phyloP scores from a whole-genome alignment of 1,140 invertebrate species.

The Hycleus cichorii region DNA sequence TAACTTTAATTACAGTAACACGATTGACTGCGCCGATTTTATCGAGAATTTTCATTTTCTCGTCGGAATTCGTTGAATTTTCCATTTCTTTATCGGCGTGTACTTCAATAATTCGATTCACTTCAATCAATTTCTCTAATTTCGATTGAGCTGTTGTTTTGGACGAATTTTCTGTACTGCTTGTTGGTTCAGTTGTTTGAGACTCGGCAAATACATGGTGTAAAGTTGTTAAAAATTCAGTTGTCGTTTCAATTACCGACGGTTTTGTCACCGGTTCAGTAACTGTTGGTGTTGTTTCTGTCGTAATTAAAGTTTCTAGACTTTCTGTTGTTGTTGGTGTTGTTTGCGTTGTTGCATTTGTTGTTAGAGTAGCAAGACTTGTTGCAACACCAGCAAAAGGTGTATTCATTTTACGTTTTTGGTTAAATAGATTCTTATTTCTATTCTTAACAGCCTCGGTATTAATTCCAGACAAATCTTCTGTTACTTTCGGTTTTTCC shows the following conservation, averaged over 20 bases:
- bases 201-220: slow-evolving; percentile 46
- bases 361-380: neutral
- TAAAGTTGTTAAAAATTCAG: slow-evolving; percentile 44
- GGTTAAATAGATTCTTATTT: slow-evolving; percentile 47
- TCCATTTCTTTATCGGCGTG: slow-evolving; percentile 49
- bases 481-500: slow-evolving; percentile 3
- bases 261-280: slow-evolving; percentile 11
- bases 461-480: slow-evolving; percentile 19
- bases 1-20: slow-evolving; percentile 56
- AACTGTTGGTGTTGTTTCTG: slow-evolving; percentile 2
- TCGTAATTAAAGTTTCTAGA: neutral
- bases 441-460: slow-evolving; percentile 33
- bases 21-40: slow-evolving; percentile 59
- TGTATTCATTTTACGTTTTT: slow-evolving; percentile 36
- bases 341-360: slow-evolving; percentile 1
- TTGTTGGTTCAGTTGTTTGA: slow-evolving; percentile 24
- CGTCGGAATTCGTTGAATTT: slow-evolving; percentile 47
- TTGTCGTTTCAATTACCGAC: slow-evolving; percentile 20
- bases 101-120: slow-evolving; percentile 58
- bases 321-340: slow-evolving; percentile 1
- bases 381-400: slow-evolving; percentile 13
- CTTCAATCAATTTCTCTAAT: slow-evolving; percentile 53
- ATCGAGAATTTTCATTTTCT: slow-evolving; percentile 49
- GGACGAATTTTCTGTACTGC: slow-evolving; percentile 5
- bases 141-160: slow-evolving; percentile 10